Evolutionary conservation across 2,888 invertebrate species (phyloP), one percentile per base, ranked within the genome.

Genomic region (Caradrina clavipalpis): DNA sequence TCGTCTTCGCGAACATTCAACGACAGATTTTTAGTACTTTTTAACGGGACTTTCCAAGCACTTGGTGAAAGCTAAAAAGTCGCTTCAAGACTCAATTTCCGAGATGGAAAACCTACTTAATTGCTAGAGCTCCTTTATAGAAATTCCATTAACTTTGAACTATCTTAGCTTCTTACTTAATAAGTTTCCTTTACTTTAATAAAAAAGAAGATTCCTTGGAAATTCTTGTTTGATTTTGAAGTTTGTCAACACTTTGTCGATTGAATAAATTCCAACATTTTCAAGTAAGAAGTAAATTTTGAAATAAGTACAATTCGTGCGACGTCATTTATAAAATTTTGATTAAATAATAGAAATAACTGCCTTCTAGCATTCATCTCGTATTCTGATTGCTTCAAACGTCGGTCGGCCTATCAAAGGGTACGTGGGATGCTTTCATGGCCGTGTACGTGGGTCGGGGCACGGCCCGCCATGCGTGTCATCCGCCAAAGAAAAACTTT

Each of bases 31-130:
- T 79, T 64, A 80, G 63, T 80, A 69, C 69, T 69, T 76, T 79
- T 73, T 76, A 76, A 79, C 66, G 60, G 45, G 47, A 72, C 51
- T 80, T 76, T 1, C 26, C 10, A 63, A 77, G 63, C 22, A 72
- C 81, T 69, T 55, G 42, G 63, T 49, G 59, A 51, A 54, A 55
- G 63, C 77, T 80, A 64, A 76, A 66, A 78, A 76, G 68, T 80
- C 57, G 57, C 55, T 56, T 45, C 7, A 73, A 73, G 81, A 66
- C 77, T 79, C 73, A 73, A 79, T 79, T 72, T 80, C 77, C 69
- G 81, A 76, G 81, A 76, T 76, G 66, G 68, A 61, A 80, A 77
- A 80, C 66, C 66, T 39, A 69, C 63, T 73, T 79, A 79, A 80
- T 79, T 79, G 73, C 69, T 56, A 11, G 22, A 56, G 61, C 55